Percentiles rank a stretch among this genome's conserved stretches.
phyloP scores from a whole-genome alignment of 1,140 invertebrate species.

The Ostrea denselamellosa region DNA sequence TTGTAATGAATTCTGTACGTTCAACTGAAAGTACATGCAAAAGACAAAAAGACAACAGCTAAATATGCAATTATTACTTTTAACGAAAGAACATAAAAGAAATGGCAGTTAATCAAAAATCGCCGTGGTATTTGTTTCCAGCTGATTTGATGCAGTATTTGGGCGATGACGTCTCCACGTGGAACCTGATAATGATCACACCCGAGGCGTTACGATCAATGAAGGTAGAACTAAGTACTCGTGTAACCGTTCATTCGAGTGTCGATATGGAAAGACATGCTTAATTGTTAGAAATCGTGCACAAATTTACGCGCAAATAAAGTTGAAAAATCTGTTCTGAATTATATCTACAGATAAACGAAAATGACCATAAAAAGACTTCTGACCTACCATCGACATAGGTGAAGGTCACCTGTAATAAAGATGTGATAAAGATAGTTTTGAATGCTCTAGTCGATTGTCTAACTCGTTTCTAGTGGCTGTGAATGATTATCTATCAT shows the following conservation, averaged over 20 bases:
- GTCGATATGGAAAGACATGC: not conserved
- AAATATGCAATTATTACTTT: too few species aligned
- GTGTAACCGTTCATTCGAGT: too few species aligned
- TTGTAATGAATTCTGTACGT: too few species aligned
- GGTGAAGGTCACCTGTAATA: too few species aligned
- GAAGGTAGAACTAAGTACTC: too few species aligned
- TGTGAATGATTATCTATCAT: too few species aligned
- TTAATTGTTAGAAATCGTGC: not conserved
- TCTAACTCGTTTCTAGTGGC: too few species aligned
- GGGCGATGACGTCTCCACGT: conserved; percentile 3
- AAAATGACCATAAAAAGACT: not conserved
- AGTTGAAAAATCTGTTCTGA: not conserved
- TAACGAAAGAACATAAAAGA: too few species aligned
- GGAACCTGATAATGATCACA: not conserved
- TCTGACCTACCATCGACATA: not conserved
- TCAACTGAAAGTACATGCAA: too few species aligned
- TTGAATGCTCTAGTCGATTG: too few species aligned
- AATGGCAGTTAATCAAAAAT: not conserved
- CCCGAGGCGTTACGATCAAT: conserved; percentile 24
- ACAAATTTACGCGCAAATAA: not conserved
- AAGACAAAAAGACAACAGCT: too few species aligned
- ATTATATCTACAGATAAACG: not conserved
- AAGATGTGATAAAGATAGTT: too few species aligned
- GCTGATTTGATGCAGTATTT: not conserved
- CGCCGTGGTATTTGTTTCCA: not conserved